Base-by-base conservation (phyloP, 2,888 invertebrate species). In the Neoitamus cyanurus region DNA sequence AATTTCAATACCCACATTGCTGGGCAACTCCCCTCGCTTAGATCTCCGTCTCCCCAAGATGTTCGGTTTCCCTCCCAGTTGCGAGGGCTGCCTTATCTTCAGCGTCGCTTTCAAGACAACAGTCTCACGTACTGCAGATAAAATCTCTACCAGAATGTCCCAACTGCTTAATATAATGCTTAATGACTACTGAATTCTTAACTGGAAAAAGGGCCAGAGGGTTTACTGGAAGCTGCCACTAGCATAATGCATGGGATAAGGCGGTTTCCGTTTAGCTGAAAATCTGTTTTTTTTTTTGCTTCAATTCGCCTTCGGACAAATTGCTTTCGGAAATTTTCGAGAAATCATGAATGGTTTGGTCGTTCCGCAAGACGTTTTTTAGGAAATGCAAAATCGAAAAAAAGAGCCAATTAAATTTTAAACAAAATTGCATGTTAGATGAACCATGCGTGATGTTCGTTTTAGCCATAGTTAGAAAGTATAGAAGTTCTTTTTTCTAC, bases 81-180 rank as follows among this genome's bases (percentile, higher is more conserved):
- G 9, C 31, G n/a, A 36, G 34, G 75, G 72, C 48, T 15, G 11
- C n/a, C 83, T 75, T 68, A 70, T 80, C 42, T 75, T 11, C 15
- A 20, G 69, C 3, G 28, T 15, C 82, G 30, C 70, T 69, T 83
- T 48, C 58, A 34, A 42, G 80, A 73, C 84, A 80, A 80, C 78
- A 84, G 70, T 73, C 84, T 85, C 85, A 85, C 84, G 85, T 85
- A 84, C 58, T 68, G 15, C 20, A 73, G 83, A 83, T 85, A 85
- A 85, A 85, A 85, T 85, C 84, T 85, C 84, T 58, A 73, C 73
- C 83, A 73, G 84, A 80, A 70, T 85, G 82, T 84, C 84, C 72
- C 72, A 78, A 84, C 84, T 85, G 84, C 85, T 84, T 84, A 85
- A 85, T 85, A 84, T 84, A 85, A 85, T 85, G 85, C 80, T 68